These are phyloP conservation scores for Pterocles burchelli DNA, from an alignment of 2,113 vertebrate genomes.

Conservation along the genomic window DNA sequence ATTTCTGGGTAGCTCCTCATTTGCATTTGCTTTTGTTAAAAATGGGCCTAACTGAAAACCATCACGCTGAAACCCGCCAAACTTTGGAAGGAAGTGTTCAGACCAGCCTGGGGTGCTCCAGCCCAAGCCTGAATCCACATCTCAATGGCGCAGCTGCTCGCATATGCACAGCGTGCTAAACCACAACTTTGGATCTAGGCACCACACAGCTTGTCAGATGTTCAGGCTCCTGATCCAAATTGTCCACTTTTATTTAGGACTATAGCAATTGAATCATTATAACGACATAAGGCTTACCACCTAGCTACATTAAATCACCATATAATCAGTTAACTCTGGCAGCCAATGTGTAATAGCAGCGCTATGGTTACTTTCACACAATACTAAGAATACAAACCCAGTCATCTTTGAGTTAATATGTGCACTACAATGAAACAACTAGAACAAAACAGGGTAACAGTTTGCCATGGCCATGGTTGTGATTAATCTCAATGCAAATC, in stretches of 20 bases:
- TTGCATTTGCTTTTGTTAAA: conserved; percentile 53
- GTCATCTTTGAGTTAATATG: not conserved
- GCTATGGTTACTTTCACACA: not conserved
- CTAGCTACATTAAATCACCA: not conserved
- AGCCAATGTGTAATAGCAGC: not conserved
- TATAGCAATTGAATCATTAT: not conserved
- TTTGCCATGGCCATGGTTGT: not conserved
- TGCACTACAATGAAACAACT: not conserved
- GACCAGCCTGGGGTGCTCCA: not conserved
- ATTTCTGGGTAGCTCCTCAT: conserved; percentile 42
- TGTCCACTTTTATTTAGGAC: not conserved
- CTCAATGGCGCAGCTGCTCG: conserved; percentile 20
- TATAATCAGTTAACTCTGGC: not conserved
- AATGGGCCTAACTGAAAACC: not conserved
- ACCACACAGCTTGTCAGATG: not conserved
- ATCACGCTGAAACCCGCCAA: not conserved
- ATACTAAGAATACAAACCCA: not conserved
- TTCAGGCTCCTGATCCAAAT: not conserved
- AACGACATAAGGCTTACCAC: not conserved
- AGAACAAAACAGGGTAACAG: not conserved
- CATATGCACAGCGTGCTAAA: not conserved
- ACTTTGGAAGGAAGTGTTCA: not conserved
- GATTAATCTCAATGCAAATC: conserved; percentile 2
- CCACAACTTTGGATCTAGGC: not conserved
- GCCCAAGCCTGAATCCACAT: not conserved